Percentiles rank a stretch among this genome's conserved stretches.
These are phyloP conservation scores for Tinamus major DNA, from an alignment of 2,797 vertebrate genomes.

Conservation along the genomic window DNA sequence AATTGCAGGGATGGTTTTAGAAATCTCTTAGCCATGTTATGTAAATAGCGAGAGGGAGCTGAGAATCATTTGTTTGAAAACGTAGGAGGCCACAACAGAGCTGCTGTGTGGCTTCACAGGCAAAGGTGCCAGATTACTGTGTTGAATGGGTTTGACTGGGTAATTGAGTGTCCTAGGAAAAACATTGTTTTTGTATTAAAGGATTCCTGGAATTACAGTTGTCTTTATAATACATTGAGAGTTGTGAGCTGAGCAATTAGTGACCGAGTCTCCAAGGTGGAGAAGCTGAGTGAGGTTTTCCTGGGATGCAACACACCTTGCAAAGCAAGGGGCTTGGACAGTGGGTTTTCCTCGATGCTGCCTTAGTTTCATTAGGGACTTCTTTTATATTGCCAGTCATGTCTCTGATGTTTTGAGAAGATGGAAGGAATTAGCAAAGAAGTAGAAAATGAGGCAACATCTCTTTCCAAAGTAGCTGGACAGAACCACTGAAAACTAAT, in stretches of 20 bases:
- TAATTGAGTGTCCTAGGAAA: fast-evolving
- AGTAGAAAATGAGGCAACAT: neutral
- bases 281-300: neutral
- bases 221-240: neutral
- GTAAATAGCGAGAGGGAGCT: neutral
- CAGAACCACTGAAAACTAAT: neutral
- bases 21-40: neutral
- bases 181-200: neutral
- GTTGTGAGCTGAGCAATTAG: neutral
- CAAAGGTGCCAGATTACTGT: fast-evolving
- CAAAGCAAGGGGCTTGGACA: neutral
- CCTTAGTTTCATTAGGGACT: neutral
- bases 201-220: neutral
- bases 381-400: neutral
- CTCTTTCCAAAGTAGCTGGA: neutral
- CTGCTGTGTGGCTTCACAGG: neutral
- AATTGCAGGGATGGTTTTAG: neutral
- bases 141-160: neutral
- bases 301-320: no score
- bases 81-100: neutral
- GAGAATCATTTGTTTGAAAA: neutral
- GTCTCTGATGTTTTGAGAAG: neutral
- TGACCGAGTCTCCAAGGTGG: neutral
- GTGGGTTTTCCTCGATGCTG: neutral
- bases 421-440: neutral